Evolutionary conservation across 2,113 vertebrate species (phyloP).

Genomic region (Hystrix cristata): DNA sequence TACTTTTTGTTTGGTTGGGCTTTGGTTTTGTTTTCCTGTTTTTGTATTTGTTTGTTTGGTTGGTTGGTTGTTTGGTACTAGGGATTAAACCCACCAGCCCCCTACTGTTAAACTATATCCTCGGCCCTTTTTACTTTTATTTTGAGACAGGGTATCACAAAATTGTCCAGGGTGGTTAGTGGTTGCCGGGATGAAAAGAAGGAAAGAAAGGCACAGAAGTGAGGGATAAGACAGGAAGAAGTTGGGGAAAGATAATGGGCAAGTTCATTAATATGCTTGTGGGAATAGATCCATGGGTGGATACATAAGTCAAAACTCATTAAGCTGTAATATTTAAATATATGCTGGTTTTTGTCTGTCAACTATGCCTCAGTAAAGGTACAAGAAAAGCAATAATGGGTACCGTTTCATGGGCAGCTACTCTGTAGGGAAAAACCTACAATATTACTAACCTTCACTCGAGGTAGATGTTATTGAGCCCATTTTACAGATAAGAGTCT

Average conservation of each 20-base stretch:
- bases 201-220: neutral
- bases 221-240: neutral
- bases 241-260: neutral
- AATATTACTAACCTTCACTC: neutral
- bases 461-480: neutral
- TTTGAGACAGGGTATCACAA: neutral
- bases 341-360: neutral
- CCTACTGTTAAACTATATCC: neutral
- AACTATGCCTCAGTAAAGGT: neutral
- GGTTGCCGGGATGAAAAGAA: neutral
- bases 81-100: neutral
- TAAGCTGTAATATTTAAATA: neutral
- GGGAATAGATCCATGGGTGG: neutral
- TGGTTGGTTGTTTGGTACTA: neutral
- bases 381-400: neutral
- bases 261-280: neutral
- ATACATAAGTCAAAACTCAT: neutral
- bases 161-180: neutral
- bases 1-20: neutral
- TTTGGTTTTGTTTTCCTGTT: too few species aligned
- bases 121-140: neutral
- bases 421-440: neutral
- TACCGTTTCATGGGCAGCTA: neutral
- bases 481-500: slow-evolving; percentile 6
- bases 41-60: too few species aligned